These are phyloP conservation scores for Scarus forsteni DNA, from an alignment of 2,797 vertebrate genomes.

Conservation along the genomic window DNA sequence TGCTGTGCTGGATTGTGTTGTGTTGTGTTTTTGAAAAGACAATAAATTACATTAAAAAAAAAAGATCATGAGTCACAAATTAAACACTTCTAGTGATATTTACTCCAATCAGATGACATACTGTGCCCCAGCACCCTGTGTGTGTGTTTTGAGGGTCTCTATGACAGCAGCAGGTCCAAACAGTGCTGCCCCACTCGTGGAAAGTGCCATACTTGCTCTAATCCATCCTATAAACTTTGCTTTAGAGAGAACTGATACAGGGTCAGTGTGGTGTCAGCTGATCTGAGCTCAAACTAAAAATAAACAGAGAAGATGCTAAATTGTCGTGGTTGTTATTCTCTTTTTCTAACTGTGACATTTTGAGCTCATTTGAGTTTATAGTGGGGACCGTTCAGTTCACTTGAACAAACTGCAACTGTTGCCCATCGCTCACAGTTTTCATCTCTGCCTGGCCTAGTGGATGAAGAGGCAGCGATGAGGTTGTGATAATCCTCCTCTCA, in stretches of 20 bases:
- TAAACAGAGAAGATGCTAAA: conserved; percentile 34
- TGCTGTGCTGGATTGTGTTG: too few relatives aligned
- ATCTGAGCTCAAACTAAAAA: conserved; percentile 60
- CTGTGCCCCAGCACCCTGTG: neutral
- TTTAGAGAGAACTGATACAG: conserved; percentile 37
- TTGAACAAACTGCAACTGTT: neutral
- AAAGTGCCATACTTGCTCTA: conserved; percentile 72
- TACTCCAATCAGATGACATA: neutral
- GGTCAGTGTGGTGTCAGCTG: conserved; percentile 46
- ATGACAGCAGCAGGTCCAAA: conserved; percentile 10
- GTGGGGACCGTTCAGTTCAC: neutral
- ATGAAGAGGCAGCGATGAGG: conserved; percentile 15
- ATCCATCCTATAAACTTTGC: conserved; percentile 55
- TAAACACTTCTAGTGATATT: neutral
- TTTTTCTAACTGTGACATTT: neutral
- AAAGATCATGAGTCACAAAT: neutral
- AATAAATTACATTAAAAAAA: too few relatives aligned
- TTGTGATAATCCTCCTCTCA: conserved; percentile 39
- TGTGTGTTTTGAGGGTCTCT: conserved; percentile 18
- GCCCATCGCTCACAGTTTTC: conserved; percentile 18
- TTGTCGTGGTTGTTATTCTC: conserved; percentile 22
- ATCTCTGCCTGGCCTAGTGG: conserved; percentile 27
- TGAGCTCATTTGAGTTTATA: neutral
- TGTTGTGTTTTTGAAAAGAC: too few relatives aligned
- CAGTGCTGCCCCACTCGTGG: conserved; percentile 34